Evolutionary conservation across 2,888 invertebrate genomes (phyloP).

Genomic region (Drosophila birchii): DNA sequence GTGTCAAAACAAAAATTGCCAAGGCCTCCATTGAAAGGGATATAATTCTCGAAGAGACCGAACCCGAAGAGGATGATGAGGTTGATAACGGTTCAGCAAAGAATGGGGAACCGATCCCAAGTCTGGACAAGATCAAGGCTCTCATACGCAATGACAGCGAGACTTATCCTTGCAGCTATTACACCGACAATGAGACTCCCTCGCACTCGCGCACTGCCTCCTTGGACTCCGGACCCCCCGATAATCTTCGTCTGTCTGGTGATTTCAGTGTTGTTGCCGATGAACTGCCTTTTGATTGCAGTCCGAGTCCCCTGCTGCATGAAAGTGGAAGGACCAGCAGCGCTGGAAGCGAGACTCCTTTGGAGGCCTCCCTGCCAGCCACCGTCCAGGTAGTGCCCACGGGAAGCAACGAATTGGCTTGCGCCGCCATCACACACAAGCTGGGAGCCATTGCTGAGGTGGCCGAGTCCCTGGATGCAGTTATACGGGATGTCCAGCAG

Average conservation of each 20-base stretch:
- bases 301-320: slow-evolving; percentile 63
- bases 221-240: slow-evolving; percentile 48
- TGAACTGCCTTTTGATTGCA: slow-evolving; percentile 71
- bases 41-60: slow-evolving; percentile 53
- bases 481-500: slow-evolving; percentile 86
- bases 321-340: slow-evolving; percentile 69
- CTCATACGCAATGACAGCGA: slow-evolving; percentile 71
- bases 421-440: slow-evolving; percentile 88
- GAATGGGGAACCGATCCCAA: slow-evolving; percentile 16
- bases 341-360: slow-evolving; percentile 38
- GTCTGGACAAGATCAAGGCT: slow-evolving; percentile 65
- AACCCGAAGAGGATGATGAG: slow-evolving; percentile 38
- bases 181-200: slow-evolving; percentile 68
- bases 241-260: slow-evolving; percentile 49
- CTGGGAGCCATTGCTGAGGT: slow-evolving; percentile 88
- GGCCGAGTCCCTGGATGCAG: slow-evolving; percentile 88
- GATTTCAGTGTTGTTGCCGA: slow-evolving; percentile 80
- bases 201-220: slow-evolving; percentile 72
- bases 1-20: slow-evolving; percentile 69
- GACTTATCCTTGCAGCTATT: slow-evolving; percentile 73
- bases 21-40: slow-evolving; percentile 72
- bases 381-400: slow-evolving; percentile 80
- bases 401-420: slow-evolving; percentile 87
- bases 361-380: slow-evolving; percentile 24
- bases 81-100: not conserved